These are phyloP conservation scores for Nettapus auritus DNA, from an alignment of 2,113 vertebrate species.

Conservation along the genomic window DNA sequence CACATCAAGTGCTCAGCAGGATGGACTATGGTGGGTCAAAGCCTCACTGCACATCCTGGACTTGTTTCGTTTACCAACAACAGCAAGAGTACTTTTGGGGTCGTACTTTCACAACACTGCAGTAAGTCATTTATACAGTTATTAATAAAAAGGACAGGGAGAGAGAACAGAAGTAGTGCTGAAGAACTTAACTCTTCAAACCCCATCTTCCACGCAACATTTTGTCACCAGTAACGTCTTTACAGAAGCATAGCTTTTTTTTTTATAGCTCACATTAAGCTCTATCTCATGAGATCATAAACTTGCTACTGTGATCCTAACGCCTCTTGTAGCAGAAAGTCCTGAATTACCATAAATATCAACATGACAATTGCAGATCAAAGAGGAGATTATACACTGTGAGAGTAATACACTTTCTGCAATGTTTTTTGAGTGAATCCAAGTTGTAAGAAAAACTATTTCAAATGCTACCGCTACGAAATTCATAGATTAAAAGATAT, in stretches of 20 bases:
- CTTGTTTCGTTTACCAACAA: not conserved
- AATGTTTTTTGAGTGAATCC: not conserved
- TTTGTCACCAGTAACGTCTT: not conserved
- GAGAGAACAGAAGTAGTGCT: not conserved
- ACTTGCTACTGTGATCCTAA: not conserved
- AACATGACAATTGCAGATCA: not conserved
- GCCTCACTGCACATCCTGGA: not conserved
- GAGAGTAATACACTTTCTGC: not conserved
- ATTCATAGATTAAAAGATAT: not conserved
- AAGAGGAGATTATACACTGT: not conserved
- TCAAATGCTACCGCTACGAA: not conserved
- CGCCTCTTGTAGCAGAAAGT: not conserved
- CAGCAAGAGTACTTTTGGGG: fast-evolving
- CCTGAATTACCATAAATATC: not conserved
- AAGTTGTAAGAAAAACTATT: not conserved
- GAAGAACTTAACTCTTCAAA: not conserved
- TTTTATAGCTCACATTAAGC: fast-evolving
- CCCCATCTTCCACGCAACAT: not conserved
- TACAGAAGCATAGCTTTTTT: not conserved
- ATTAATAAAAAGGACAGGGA: not conserved
- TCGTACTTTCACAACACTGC: not conserved
- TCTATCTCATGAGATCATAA: not conserved
- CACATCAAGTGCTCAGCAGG: fast-evolving
- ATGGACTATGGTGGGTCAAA: not conserved
- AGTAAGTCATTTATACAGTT: not conserved